A percentile compares a stretch with the other conserved stretches of the same genome.
Evolutionary conservation across 2,888 invertebrate species (phyloP).

Genomic region (Conistra vaccinii): DNA sequence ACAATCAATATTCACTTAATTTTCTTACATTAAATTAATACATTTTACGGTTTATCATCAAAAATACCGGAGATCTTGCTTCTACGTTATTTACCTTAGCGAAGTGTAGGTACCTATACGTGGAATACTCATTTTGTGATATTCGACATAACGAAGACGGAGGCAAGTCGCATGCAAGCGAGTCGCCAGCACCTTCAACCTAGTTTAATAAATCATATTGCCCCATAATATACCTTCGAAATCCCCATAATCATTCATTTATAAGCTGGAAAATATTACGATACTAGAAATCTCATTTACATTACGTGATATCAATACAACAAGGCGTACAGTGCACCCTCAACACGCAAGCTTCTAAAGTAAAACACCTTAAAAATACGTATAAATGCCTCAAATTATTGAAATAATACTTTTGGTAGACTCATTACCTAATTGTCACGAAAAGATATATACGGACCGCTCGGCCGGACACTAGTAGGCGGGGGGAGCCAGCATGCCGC

Average conservation of each 20-base stretch:
- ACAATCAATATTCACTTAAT: conserved; percentile 79
- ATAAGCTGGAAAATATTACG: conserved; percentile 74
- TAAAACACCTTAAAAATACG: conserved; percentile 74
- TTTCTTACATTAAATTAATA: conserved; percentile 86
- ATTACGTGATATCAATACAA: conserved; percentile 73
- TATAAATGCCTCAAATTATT: conserved; percentile 79
- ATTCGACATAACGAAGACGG: conserved; percentile 85
- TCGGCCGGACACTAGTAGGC: conserved; percentile 85
- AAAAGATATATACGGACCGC: conserved; percentile 69
- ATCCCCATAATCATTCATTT: conserved; percentile 79
- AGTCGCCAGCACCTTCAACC: conserved; percentile 90
- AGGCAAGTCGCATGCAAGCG: conserved; percentile 85
- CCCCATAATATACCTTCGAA: conserved; percentile 83
- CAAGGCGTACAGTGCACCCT: conserved; percentile 77
- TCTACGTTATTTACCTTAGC: conserved; percentile 80
- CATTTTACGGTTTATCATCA: conserved; percentile 84
- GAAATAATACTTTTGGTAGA: conserved; percentile 89
- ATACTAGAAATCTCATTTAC: conserved; percentile 82
- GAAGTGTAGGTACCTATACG: conserved; percentile 83
- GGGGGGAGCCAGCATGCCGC: conserved; percentile 90
- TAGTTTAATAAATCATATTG: conserved; percentile 76
- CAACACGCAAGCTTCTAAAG: conserved; percentile 78
- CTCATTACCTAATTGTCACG: conserved; percentile 80
- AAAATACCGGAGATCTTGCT: conserved; percentile 87
- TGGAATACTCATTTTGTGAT: conserved; percentile 86